These are phyloP conservation scores for Thaumatotibia leucotreta DNA, from an alignment of 1,140 invertebrate genomes.

Conservation along the genomic window DNA sequence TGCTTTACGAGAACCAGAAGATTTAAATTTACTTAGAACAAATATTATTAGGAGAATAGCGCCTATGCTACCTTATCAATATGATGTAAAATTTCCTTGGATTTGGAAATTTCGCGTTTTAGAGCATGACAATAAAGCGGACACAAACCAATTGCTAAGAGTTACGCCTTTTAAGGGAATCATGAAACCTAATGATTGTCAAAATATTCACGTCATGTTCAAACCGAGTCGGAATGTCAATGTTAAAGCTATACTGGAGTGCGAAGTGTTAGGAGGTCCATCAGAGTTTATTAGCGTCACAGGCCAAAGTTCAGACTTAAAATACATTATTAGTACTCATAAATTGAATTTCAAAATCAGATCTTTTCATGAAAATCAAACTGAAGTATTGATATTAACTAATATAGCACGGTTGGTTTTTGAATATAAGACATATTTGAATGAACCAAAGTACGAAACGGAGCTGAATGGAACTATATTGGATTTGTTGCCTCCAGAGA, in stretches of 20 bases:
- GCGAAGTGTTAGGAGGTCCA: slow-evolving; percentile 62
- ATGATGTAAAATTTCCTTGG: slow-evolving; percentile 51
- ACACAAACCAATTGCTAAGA: slow-evolving; percentile 49
- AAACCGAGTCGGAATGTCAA: slow-evolving; percentile 47
- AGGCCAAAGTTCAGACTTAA: slow-evolving; percentile 61
- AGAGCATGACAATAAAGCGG: slow-evolving; percentile 24
- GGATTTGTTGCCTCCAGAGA: slow-evolving; percentile 45
- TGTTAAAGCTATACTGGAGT: slow-evolving; percentile 54
- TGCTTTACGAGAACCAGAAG: background rate
- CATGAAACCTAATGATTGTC: slow-evolving; percentile 54
- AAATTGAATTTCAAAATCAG: slow-evolving; percentile 66
- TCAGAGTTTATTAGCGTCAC: slow-evolving; percentile 48
- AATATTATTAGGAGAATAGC: slow-evolving; percentile 41
- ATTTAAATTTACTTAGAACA: slow-evolving; percentile 19
- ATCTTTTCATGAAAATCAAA: slow-evolving; percentile 60
- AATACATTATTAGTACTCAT: slow-evolving; percentile 48
- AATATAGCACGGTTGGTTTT: slow-evolving; percentile 54
- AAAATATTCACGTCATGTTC: slow-evolving; percentile 60
- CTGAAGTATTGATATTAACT: slow-evolving; percentile 45
- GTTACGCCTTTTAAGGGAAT: slow-evolving; percentile 52
- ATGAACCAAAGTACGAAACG: slow-evolving; percentile 44
- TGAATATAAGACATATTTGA: slow-evolving; percentile 61
- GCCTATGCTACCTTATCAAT: slow-evolving; percentile 47
- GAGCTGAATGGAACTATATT: slow-evolving; percentile 51
- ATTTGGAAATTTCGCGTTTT: slow-evolving; percentile 46